A percentile compares a stretch with the other conserved stretches of the same genome.
Evolutionary conservation across 2,888 invertebrate genomes (phyloP).

Genomic region (Stenolophus ochropezus): DNA sequence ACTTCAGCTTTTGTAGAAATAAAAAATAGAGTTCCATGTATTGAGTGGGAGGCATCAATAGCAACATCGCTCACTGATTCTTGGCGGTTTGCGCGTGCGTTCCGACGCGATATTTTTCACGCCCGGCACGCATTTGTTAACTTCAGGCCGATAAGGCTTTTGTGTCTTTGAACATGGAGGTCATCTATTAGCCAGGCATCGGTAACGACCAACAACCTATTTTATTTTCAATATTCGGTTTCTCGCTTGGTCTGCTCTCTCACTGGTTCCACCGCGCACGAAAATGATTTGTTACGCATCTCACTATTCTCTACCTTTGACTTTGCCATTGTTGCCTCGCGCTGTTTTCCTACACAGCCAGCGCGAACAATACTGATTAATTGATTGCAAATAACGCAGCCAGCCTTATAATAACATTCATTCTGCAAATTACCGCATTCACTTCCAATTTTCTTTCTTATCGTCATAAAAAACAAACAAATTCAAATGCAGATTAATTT

Average conservation of each 20-base stretch:
- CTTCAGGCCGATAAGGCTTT: conserved; percentile 72
- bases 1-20: conserved; percentile 61
- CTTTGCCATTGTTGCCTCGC: conserved; percentile 16
- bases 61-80: conserved; percentile 71
- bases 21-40: conserved; percentile 70
- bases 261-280: conserved; percentile 11
- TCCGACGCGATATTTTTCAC: conserved; percentile 68
- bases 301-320: conserved; percentile 30
- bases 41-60: conserved; percentile 71
- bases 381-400: background rate
- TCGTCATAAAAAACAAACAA: too few relatives aligned
- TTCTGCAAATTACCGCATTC: background rate
- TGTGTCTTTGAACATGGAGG: conserved; percentile 72
- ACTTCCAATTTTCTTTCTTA: background rate
- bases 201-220: conserved; percentile 59
- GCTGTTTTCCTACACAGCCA: conserved; percentile 10
- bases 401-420: background rate
- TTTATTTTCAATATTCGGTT: conserved; percentile 60
- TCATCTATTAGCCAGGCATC: conserved; percentile 70
- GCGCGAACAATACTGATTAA: conserved; percentile 1
- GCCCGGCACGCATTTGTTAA: conserved; percentile 70
- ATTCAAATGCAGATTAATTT: too few relatives aligned
- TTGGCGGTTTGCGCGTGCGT: conserved; percentile 51
- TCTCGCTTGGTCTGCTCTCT: conserved; percentile 38
- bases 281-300: conserved; percentile 42